Evolutionary conservation across 2,888 invertebrate species (phyloP).

Genomic region (Arenicola marina): DNA sequence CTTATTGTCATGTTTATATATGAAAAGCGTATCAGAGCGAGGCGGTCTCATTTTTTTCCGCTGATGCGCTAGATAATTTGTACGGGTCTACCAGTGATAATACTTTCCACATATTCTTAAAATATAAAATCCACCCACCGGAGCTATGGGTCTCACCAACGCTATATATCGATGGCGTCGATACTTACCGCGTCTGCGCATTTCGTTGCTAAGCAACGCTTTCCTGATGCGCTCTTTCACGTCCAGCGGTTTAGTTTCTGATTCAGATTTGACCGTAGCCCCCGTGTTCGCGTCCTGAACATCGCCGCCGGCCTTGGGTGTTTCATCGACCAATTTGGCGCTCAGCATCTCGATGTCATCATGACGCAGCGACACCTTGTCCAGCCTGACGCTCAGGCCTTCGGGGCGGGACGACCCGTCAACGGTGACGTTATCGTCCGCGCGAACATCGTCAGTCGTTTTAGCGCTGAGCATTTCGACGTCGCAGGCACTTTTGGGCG

Average conservation of each 20-base stretch:
- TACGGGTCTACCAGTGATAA: neutral
- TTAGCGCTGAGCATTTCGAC: slow-evolving; percentile 6
- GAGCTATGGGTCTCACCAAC: too few species aligned
- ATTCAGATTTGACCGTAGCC: too few species aligned
- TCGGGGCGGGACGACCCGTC: neutral
- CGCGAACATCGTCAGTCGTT: neutral
- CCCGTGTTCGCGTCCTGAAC: too few species aligned
- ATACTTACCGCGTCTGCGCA: neutral
- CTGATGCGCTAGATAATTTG: too few species aligned
- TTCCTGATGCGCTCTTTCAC: neutral
- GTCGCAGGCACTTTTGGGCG: neutral
- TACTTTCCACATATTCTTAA: neutral
- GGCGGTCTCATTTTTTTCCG: too few species aligned
- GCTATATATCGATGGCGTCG: neutral
- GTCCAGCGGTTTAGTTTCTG: slow-evolving; percentile 1
- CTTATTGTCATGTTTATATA: neutral
- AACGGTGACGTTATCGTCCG: too few species aligned
- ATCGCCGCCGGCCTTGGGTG: too few species aligned
- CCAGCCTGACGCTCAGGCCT: neutral
- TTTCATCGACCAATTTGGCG: too few species aligned
- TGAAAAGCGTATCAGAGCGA: too few species aligned
- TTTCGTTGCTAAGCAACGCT: neutral
- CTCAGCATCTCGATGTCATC: slow-evolving; percentile 1
- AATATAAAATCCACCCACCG: too few species aligned
- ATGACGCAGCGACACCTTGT: neutral